Evolutionary conservation across 2,113 vertebrate genomes (phyloP).

Genomic region (Cettia cetti): DNA sequence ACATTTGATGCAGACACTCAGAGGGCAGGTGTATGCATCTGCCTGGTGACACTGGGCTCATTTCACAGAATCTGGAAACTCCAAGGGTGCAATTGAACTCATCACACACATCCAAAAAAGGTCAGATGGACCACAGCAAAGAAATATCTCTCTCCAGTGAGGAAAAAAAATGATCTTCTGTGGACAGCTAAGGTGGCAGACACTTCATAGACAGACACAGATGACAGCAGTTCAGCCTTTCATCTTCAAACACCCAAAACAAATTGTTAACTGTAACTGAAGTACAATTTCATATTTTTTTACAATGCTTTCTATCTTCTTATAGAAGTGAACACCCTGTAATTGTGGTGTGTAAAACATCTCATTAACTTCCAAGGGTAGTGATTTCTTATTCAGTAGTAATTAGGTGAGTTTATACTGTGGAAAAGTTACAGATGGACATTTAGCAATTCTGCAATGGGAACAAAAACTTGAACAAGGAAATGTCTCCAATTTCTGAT

Average conservation of each 20-base stretch:
- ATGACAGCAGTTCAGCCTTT: neutral
- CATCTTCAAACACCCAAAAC: neutral
- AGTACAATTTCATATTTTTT: neutral
- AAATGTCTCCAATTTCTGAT: neutral
- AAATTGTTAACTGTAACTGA: neutral
- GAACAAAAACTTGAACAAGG: neutral
- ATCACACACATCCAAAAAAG: neutral
- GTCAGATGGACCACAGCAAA: neutral
- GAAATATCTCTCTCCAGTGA: neutral
- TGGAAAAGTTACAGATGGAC: neutral
- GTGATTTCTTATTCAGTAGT: constrained; percentile 34
- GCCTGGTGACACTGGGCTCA: neutral
- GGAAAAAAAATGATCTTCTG: neutral
- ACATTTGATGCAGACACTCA: neutral
- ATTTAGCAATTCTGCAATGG: neutral
- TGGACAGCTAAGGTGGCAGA: neutral
- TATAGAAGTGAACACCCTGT: neutral
- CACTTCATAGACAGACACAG: neutral
- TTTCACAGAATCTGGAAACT: neutral
- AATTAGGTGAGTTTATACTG: constrained; percentile 31
- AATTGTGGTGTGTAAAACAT: constrained; percentile 25
- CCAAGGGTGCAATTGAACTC: neutral
- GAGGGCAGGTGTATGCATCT: neutral
- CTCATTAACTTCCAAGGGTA: constrained; percentile 35
- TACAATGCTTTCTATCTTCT: neutral